These are phyloP conservation scores for Pectinophora gossypiella DNA, from an alignment of 1,140 invertebrate species.

Conservation along the genomic window DNA sequence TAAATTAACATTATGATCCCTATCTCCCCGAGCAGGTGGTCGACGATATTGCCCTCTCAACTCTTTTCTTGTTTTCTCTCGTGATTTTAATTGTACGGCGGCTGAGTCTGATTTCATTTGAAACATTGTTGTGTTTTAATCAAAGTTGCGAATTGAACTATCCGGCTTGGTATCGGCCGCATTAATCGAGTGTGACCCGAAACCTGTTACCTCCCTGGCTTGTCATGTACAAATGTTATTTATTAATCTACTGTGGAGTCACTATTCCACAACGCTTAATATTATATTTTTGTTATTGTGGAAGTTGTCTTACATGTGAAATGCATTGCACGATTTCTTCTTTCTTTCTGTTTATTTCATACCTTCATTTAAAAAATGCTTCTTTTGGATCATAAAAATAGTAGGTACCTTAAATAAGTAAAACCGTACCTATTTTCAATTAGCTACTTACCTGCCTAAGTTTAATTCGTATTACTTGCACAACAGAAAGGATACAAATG, in stretches of 20 bases:
- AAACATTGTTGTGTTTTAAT: slow-evolving; percentile 7
- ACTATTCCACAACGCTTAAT: too few relatives aligned
- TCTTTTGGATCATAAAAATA: too few relatives aligned
- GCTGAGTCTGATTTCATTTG: slow-evolving; percentile 12
- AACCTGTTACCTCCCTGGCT: neutral
- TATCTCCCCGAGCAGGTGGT: slow-evolving; percentile 67
- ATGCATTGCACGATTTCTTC: too few relatives aligned
- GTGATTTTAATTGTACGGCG: slow-evolving; percentile 28
- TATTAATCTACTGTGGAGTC: neutral
- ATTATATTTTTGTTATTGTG: too few relatives aligned
- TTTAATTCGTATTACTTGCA: too few relatives aligned
- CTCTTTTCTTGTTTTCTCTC: slow-evolving; percentile 40
- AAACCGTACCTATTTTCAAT: too few relatives aligned
- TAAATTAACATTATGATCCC: slow-evolving; percentile 75
- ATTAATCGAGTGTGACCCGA: neutral
- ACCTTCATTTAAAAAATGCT: too few relatives aligned
- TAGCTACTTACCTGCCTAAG: too few relatives aligned
- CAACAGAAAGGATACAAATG: too few relatives aligned
- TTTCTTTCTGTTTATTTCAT: too few relatives aligned
- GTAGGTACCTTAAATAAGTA: too few relatives aligned
- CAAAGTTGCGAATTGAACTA: neutral
- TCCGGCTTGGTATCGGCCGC: neutral
- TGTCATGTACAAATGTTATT: neutral
- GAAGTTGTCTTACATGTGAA: too few relatives aligned
- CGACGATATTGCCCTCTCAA: slow-evolving; percentile 54